Evolutionary conservation across 2,113 vertebrate genomes (phyloP).

Genomic region (Cryptomyrus ogoouensis): DNA sequence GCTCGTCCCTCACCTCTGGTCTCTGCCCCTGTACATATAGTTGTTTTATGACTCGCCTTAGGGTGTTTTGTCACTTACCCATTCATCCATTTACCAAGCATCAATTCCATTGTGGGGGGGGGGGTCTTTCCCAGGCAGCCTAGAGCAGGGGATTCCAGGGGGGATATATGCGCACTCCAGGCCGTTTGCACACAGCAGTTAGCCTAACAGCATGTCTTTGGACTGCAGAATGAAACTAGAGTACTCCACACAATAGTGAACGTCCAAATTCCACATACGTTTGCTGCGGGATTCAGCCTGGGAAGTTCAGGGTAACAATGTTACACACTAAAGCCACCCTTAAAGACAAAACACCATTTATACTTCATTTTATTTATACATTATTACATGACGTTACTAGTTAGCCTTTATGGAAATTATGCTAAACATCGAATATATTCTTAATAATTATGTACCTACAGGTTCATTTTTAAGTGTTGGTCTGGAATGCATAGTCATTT

Average conservation of each 20-base stretch:
- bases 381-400: background rate
- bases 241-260: background rate
- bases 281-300: background rate
- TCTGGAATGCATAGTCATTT: background rate
- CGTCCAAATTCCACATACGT: background rate
- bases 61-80: background rate
- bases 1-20: background rate
- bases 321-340: background rate
- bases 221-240: background rate
- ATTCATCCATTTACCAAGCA: too few species aligned
- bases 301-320: too few species aligned
- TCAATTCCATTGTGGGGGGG: background rate
- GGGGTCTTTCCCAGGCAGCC: background rate
- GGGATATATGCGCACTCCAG: background rate
- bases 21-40: background rate
- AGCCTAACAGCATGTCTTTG: background rate
- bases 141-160: background rate
- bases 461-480: background rate
- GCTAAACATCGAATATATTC: background rate
- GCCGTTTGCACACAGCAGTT: background rate
- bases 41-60: background rate
- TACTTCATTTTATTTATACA: background rate
- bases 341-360: background rate
- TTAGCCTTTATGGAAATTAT: background rate
- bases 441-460: background rate